Base-by-base conservation (phyloP, 1,140 invertebrate genomes). In the Drepana arcuata region DNA sequence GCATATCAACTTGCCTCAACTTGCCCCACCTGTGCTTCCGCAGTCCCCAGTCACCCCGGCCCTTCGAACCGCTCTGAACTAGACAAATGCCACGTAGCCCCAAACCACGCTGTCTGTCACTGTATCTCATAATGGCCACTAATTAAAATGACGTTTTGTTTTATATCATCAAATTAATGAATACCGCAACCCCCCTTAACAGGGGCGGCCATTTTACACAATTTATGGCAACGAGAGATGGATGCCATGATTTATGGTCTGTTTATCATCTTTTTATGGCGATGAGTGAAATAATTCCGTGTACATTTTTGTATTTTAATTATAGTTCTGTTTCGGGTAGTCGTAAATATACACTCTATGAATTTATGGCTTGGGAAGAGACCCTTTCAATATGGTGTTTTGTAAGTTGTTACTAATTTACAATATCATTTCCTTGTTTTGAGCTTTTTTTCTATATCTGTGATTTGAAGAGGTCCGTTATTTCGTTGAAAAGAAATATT, bases 141-240 rank as follows among this genome's bases (percentile, higher is more conserved):
- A 69, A 69, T 69, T 69, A 69, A 69, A 61, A 48, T 66, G 65
- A 66, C 62, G 54, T 58, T 69, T 69, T 69, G 65, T 69, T 69
- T 59, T 65, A 69, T 69, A 54, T 56, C 65, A 55, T 63, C 62
- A 61, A 69, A 69, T 69, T 66, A 69, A 69, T 69, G 65, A 51
- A 56, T 48, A 48, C 56, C 52, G 39, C 58, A 54, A 36, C 48
- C 37, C 37, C 9, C 18, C 18, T 9, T 5, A 9, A 21, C 18
- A 34, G 34, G 39, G 34, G 42, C 10, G 28, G 18, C 25, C 31
- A 33, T 33, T 35, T 42, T 34, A 16, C 47, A 29, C 32, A 45
- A 49, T 56, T 52, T 51, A 51, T 37, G 51, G 34, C 29, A 37
- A 33, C 23, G 31, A 44, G 39, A 53, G 49, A 54, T 48, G 52